Conservation (phyloP, 2,797 vertebrate genomes). For the Semaprochilodus insignis region DNA sequence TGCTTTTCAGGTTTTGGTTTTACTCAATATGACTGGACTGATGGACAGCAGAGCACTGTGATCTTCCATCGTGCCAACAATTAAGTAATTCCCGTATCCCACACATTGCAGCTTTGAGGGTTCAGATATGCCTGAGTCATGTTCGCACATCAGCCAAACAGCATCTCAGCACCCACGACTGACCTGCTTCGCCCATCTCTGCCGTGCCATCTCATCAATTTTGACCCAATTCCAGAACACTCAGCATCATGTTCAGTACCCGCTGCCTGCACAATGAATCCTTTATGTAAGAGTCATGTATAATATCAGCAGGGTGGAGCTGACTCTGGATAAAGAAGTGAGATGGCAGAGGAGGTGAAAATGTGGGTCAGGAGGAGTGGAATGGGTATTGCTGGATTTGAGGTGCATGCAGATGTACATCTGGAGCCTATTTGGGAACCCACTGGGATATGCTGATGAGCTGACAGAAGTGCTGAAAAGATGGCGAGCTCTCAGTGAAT, state of each 20-base stretch:
- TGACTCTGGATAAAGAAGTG: conserved; percentile 26
- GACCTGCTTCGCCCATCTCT: not conserved
- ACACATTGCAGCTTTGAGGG: not conserved
- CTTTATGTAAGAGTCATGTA: conserved; percentile 26
- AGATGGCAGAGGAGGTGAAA: conserved; percentile 8
- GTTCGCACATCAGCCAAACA: not conserved
- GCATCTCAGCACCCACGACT: not conserved
- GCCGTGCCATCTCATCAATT: conserved; percentile 35
- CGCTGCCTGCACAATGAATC: conserved; percentile 14
- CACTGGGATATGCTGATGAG: not conserved
- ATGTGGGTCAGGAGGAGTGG: conserved; percentile 36
- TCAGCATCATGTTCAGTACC: conserved; percentile 27
- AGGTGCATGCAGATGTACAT: conserved; percentile 40
- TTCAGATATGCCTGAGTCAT: not conserved
- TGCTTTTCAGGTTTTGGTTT: not conserved
- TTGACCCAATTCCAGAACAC: conserved; percentile 5
- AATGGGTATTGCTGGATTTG: conserved; percentile 25
- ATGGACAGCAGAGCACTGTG: not conserved
- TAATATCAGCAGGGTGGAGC: not conserved
- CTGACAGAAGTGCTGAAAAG: conserved; percentile 8
- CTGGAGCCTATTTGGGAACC: conserved; percentile 24
- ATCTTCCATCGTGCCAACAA: not conserved
- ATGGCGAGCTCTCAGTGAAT: not conserved
- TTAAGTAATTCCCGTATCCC: not conserved
- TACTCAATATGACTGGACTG: not conserved